A percentile compares a stretch with the other conserved stretches of the same genome.
Conservation (phyloP, 2,113 vertebrate species). For the Halichoeres trimaculatus region DNA sequence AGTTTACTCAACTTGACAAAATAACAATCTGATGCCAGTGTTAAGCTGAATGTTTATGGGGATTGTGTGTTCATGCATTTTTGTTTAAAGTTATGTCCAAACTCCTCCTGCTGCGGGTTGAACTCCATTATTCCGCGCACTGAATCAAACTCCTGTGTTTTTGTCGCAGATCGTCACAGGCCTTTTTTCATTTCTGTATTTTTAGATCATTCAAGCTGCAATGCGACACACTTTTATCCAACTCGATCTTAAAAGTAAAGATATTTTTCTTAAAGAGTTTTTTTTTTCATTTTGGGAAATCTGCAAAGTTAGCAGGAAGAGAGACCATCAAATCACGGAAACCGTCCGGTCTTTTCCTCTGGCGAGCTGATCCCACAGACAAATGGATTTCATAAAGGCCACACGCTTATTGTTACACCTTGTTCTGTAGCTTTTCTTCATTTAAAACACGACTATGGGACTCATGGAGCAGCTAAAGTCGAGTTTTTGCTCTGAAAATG, state of each 20-base stretch:
- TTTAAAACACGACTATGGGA: not conserved
- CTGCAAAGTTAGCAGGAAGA: conserved; percentile 80
- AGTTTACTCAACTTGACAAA: too few relatives aligned
- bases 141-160: conserved; percentile 20
- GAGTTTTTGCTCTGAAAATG: conserved; percentile 36
- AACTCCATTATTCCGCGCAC: not conserved
- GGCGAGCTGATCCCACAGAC: conserved; percentile 34
- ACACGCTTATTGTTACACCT: conserved; percentile 50
- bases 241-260: not conserved
- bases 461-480: not conserved
- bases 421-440: conserved; percentile 8
- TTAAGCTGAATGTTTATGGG: too few relatives aligned
- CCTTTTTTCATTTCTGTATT: not conserved
- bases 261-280: not conserved
- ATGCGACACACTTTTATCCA: not conserved
- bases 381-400: conserved; percentile 76
- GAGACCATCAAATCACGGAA: conserved; percentile 74
- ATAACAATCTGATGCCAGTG: too few relatives aligned
- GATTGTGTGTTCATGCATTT: too few relatives aligned
- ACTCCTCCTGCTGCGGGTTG: too few relatives aligned
- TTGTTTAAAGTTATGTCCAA: too few relatives aligned
- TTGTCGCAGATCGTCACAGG: conserved; percentile 6
- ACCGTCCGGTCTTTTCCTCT: conserved; percentile 48
- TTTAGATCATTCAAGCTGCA: not conserved
- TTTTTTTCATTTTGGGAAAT: conserved; percentile 40